phyloP scores from a whole-genome alignment of 2,797 vertebrate species.

The Alauda arvensis region DNA sequence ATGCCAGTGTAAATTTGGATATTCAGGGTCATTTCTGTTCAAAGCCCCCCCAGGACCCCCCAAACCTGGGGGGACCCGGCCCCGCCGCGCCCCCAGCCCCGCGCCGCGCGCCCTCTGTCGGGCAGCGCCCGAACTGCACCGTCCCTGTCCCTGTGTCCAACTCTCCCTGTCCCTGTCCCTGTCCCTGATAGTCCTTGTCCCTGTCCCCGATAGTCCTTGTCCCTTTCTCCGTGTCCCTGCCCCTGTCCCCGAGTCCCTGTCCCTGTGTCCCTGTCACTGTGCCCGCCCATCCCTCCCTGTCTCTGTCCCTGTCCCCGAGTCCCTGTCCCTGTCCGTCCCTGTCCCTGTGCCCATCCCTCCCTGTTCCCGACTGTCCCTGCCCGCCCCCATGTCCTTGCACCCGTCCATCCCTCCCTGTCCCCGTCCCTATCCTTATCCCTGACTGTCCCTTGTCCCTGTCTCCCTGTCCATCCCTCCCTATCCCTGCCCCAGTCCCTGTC shows the following conservation, averaged over 20 bases:
- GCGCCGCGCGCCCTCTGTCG: neutral
- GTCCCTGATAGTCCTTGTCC: no score
- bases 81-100: neutral
- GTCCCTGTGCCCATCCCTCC: no score
- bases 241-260: no score
- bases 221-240: no score
- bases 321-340: neutral
- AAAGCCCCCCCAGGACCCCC: neutral
- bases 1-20: fast-evolving
- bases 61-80: neutral
- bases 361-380: neutral
- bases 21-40: neutral
- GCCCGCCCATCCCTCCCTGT: no score
- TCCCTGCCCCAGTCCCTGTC: no score
- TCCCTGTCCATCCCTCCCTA: no score
- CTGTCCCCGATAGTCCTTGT: no score
- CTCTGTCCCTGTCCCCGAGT: neutral
- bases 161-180: neutral
- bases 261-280: no score
- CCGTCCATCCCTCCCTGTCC: neutral
- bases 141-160: neutral
- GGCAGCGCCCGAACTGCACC: neutral
- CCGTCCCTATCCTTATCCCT: no score
- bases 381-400: no score
- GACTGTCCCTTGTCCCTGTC: neutral